phyloP scores from a whole-genome alignment of 2,888 invertebrate species.

The Callimorpha dominula region DNA sequence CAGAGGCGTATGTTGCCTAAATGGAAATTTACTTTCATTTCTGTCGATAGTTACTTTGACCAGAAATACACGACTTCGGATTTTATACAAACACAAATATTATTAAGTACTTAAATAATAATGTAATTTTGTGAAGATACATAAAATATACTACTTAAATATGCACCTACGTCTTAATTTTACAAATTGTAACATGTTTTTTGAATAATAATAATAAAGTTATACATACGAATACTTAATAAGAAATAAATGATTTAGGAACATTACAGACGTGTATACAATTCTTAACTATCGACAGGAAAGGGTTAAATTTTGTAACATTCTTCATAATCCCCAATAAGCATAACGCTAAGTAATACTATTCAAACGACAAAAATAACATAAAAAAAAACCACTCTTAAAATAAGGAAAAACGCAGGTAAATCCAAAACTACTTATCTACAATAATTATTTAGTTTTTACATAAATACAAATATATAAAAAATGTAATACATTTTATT shows the following conservation, averaged over 20 bases:
- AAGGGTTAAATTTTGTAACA: constrained; percentile 18
- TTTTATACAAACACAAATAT: constrained; percentile 29
- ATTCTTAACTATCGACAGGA: constrained; percentile 29
- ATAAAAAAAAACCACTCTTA: constrained; percentile 59
- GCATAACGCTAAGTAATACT: constrained; percentile 55
- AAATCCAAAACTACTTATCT: constrained; percentile 70
- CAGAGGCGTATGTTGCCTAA: constrained; percentile 34
- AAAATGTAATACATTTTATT: constrained; percentile 62
- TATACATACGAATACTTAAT: constrained; percentile 7
- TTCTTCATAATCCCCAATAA: constrained; percentile 40
- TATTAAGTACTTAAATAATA: constrained; percentile 47
- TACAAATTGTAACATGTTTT: background rate
- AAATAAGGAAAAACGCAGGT: constrained; percentile 65
- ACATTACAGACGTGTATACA: constrained; percentile 37
- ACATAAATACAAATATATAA: constrained; percentile 75
- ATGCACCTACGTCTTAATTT: background rate
- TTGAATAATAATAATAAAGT: background rate
- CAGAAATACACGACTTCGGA: constrained; percentile 33
- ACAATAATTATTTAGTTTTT: constrained; percentile 62
- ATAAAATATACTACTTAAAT: constrained; percentile 1
- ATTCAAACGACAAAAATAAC: constrained; percentile 61
- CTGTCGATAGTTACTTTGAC: constrained; percentile 24
- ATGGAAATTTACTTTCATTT: constrained; percentile 25
- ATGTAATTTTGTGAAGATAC: background rate
- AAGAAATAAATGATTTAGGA: constrained; percentile 39